phyloP scores from a whole-genome alignment of 2,113 vertebrate genomes.

The Apistogramma diplotaenia region DNA sequence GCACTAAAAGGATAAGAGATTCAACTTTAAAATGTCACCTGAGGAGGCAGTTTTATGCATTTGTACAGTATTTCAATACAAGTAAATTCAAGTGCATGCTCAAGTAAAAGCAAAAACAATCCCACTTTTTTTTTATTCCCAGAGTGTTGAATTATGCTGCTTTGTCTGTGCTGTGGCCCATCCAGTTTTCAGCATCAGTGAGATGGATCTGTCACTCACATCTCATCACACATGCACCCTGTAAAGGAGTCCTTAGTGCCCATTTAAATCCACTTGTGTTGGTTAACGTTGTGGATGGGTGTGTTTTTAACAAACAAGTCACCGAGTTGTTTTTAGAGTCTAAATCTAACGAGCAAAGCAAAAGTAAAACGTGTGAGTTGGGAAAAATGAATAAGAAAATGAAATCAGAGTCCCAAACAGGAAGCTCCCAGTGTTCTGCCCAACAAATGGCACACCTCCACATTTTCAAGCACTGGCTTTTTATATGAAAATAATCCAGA shows the following conservation, averaged over 20 bases:
- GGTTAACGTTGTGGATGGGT: neutral
- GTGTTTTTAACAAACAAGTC: neutral
- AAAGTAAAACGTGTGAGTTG: neutral
- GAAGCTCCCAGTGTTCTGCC: neutral
- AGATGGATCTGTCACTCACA: rapidly evolving
- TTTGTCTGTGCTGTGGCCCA: neutral
- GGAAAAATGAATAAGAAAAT: no score
- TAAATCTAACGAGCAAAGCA: neutral
- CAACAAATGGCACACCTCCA: neutral
- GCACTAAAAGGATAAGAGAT: neutral
- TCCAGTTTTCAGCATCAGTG: neutral
- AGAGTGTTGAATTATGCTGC: neutral
- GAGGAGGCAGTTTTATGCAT: neutral
- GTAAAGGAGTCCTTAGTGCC: no score
- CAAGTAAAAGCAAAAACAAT: neutral
- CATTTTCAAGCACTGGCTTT: neutral
- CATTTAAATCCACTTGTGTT: neutral
- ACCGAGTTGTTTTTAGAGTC: neutral
- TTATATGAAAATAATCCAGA: neutral
- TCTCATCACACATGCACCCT: neutral
- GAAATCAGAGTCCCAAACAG: neutral
- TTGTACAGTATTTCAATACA: neutral
- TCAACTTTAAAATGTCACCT: neutral
- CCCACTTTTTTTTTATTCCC: neutral
- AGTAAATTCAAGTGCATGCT: neutral